These are phyloP conservation scores for Eremobia ochroleuca DNA, from an alignment of 2,888 invertebrate genomes.

Conservation along the genomic window DNA sequence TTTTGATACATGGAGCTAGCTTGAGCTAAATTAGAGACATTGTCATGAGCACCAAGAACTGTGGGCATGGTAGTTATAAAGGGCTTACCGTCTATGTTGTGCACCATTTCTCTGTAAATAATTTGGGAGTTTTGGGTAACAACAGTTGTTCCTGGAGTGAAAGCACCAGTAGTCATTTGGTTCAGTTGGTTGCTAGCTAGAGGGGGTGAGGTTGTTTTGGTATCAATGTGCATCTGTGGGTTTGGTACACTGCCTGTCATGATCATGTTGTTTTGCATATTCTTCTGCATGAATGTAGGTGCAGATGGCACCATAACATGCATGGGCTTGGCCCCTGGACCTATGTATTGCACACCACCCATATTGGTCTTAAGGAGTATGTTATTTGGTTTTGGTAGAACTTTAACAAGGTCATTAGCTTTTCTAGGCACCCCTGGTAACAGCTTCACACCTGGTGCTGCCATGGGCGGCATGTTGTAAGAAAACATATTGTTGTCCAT, in stretches of 20 bases:
- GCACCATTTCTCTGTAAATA: conserved; percentile 88
- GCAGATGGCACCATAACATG: conserved; percentile 83
- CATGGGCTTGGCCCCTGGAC: conserved; percentile 81
- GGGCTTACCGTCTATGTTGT: conserved; percentile 86
- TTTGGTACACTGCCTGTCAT: conserved; percentile 81
- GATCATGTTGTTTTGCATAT: conserved; percentile 86
- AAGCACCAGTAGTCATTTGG: conserved; percentile 78
- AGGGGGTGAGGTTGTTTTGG: conserved; percentile 76
- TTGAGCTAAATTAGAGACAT: conserved; percentile 83
- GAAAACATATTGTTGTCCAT: conserved; percentile 74
- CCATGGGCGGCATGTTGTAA: conserved; percentile 74
- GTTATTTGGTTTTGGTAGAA: conserved; percentile 84
- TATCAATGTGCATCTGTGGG: conserved; percentile 76
- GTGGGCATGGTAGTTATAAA: conserved; percentile 85
- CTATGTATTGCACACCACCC: conserved; percentile 82
- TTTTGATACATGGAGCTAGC: conserved; percentile 87
- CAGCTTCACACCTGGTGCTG: conserved; percentile 75
- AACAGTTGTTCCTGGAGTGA: conserved; percentile 85
- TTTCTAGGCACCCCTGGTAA: conserved; percentile 74
- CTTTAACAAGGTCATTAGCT: conserved; percentile 80
- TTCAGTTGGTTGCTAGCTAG: conserved; percentile 81
- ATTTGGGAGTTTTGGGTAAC: conserved; percentile 89
- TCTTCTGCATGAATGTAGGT: conserved; percentile 87
- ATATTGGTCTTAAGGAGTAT: conserved; percentile 84
- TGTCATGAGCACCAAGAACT: conserved; percentile 80